Evolutionary conservation across 2,113 vertebrate genomes (phyloP).

Genomic region (Melanotaenia duboulayi): DNA sequence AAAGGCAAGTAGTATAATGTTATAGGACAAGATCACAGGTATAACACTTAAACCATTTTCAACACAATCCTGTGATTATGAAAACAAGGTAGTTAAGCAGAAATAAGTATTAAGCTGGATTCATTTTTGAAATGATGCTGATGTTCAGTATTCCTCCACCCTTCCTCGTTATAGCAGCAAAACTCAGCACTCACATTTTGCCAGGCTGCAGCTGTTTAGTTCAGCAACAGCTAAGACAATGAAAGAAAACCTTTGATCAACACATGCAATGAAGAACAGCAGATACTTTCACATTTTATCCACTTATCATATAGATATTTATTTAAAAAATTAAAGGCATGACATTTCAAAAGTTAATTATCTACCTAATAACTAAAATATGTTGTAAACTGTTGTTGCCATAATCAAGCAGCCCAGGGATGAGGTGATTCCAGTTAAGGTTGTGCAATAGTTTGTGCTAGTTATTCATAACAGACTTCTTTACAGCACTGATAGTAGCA

Average conservation of each 20-base stretch:
- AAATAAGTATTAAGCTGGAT: neutral
- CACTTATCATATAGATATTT: neutral
- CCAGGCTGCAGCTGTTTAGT: neutral
- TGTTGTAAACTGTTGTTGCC: neutral
- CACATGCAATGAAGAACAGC: neutral
- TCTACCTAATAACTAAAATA: neutral
- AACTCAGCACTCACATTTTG: no score
- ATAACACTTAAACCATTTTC: no score
- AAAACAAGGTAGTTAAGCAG: neutral
- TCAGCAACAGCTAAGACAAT: neutral
- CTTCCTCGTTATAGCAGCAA: neutral
- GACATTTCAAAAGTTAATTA: neutral
- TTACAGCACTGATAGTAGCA: constrained; percentile 29
- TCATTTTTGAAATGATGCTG: neutral
- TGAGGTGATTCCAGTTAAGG: neutral
- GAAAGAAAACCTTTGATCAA: neutral
- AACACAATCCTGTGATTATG: neutral
- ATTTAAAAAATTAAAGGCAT: neutral
- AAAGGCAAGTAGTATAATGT: no score
- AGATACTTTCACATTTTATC: neutral
- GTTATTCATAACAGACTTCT: neutral
- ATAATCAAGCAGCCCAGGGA: neutral
- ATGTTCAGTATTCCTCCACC: neutral
- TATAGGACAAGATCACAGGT: no score
- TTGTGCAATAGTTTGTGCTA: constrained; percentile 12